Base-by-base conservation (phyloP, 2,113 vertebrate species). In the Grammomys surdaster region DNA sequence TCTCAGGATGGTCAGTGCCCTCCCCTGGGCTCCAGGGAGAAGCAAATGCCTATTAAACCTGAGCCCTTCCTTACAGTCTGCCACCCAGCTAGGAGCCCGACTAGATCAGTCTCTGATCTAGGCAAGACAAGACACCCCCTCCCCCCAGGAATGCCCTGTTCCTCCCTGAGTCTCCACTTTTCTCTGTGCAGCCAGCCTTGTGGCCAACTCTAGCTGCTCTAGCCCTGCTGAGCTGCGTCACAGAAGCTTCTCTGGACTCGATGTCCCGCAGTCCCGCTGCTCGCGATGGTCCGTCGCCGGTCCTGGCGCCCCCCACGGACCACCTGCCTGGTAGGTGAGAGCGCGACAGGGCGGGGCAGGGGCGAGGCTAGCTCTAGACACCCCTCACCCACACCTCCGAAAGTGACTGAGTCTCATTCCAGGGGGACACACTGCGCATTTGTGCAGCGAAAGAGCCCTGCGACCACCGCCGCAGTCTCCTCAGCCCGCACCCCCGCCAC, bases 201-300 rank as follows among this genome's bases (percentile, higher is more conserved):
- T 97, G 97, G 97, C 96, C 95, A 5, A 84, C 96, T n/a, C 92
- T 98, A 82, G 95, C 94, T 8, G 77, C 93, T 22, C 95, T 98
- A 84, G 92, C 94, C 69, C 94, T 98, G 60, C 94, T 98, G 54
- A 97, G 96, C 96, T 97, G 96, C 77, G 48, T 97, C 60, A 88
- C 95, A 0, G 92, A 97, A 87, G 88, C 96, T 33, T 94, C 97
- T 22, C 65, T 90, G 94, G 92, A 87, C 56, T 87, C 94, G 2
- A 14, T 58, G 46, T 69, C 73, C 82, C 82, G 13, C 94, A 96
- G 85, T 58, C 82, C 94, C 2, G 24, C 75, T 56, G n/a, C 93
- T 33, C 88, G 28, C 7, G 90, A 94, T 77, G 94, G 72, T 77
- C 94, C 97, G 1, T 89, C 85, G 10, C 95, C 94, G 0, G 85